phyloP scores from a whole-genome alignment of 2,797 vertebrate species.

The Naso thynnoides region DNA sequence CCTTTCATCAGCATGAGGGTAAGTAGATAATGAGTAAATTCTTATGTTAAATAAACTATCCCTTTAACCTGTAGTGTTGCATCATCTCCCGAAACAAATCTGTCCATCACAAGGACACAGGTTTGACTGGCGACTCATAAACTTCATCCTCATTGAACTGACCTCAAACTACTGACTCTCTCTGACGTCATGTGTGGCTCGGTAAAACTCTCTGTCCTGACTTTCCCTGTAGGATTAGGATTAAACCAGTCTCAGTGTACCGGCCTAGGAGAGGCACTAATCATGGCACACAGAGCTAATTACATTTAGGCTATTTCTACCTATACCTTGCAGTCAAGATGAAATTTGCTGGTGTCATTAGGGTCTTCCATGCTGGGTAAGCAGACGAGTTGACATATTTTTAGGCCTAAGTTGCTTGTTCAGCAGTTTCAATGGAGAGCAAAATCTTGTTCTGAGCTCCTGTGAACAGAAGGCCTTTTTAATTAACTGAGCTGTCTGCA shows the following conservation, averaged over 20 bases:
- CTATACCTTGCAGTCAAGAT: slow-evolving; percentile 12
- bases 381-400: slow-evolving; percentile 48
- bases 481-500: slow-evolving; percentile 2
- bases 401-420: slow-evolving; percentile 35
- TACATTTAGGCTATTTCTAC: slow-evolving; percentile 57
- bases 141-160: slow-evolving; percentile 55
- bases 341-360: slow-evolving; percentile 40
- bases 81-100: slow-evolving; percentile 29
- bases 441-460: slow-evolving; percentile 16
- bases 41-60: too few species aligned
- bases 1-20: too few species aligned
- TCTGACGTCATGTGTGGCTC: slow-evolving; percentile 57
- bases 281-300: slow-evolving; percentile 58
- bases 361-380: slow-evolving; percentile 34
- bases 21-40: too few species aligned
- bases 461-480: slow-evolving; percentile 10
- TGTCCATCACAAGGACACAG: slow-evolving; percentile 26
- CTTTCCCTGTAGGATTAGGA: slow-evolving; percentile 77
- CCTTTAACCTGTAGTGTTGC: background rate
- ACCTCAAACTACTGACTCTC: slow-evolving; percentile 40
- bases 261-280: slow-evolving; percentile 40
- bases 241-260: slow-evolving; percentile 65
- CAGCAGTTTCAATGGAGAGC: slow-evolving; percentile 34
- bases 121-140: slow-evolving; percentile 55
- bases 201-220: slow-evolving; percentile 48